Evolutionary conservation across 1,140 invertebrate genomes (phyloP).

Genomic region (Bombus affinis): DNA sequence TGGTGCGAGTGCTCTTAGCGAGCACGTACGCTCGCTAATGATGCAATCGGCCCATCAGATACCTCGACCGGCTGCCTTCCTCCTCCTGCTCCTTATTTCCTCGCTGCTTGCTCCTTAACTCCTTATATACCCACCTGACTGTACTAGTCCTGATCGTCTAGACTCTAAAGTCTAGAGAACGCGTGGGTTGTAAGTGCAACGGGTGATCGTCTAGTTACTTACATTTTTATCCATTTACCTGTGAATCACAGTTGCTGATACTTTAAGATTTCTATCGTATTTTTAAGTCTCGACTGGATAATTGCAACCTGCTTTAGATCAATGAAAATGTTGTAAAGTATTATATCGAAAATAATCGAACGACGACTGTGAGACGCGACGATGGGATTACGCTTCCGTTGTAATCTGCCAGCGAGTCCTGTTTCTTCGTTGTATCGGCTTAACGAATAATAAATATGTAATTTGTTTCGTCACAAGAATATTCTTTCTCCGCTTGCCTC

Average conservation of each 20-base stretch:
- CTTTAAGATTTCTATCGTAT: background rate
- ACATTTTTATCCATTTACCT: background rate
- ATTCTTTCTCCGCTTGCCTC: too few species aligned
- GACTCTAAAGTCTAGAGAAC: slow-evolving; percentile 32
- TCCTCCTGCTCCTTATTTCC: slow-evolving; percentile 58
- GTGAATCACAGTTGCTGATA: background rate
- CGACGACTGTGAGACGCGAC: too few species aligned
- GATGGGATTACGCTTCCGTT: too few species aligned
- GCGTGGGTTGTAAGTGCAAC: slow-evolving; percentile 69
- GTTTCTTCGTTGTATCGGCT: too few species aligned
- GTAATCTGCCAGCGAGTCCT: too few species aligned
- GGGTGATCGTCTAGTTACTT: slow-evolving; percentile 55
- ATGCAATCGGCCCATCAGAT: slow-evolving; percentile 74
- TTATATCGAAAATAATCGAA: too few species aligned
- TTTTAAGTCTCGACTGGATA: background rate
- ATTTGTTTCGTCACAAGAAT: too few species aligned
- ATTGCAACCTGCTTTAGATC: background rate
- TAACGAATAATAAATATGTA: too few species aligned
- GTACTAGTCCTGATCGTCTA: slow-evolving; percentile 43
- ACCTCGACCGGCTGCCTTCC: slow-evolving; percentile 56
- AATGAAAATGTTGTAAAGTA: background rate
- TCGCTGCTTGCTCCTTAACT: slow-evolving; percentile 59
- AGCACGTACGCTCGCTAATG: slow-evolving; percentile 72
- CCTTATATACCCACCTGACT: slow-evolving; percentile 71
- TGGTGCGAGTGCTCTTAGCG: slow-evolving; percentile 43